These are phyloP conservation scores for Tachystola acroxantha DNA, from an alignment of 2,888 invertebrate species.

Conservation along the genomic window DNA sequence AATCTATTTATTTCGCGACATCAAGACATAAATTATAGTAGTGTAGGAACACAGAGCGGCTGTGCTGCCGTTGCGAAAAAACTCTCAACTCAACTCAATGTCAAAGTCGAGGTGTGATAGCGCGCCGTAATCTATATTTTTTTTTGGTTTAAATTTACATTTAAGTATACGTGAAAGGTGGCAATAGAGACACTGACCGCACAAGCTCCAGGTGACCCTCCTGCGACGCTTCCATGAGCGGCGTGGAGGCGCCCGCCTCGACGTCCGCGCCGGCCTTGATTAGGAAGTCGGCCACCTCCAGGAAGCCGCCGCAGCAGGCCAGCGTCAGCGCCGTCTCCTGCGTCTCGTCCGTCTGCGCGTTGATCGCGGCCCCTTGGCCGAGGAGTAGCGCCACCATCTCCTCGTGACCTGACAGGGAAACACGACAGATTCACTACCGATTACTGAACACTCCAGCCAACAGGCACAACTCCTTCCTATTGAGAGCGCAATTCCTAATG, in stretches of 20 bases:
- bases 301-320: slow-evolving; percentile 96
- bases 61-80: too few relatives aligned
- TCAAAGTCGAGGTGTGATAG: too few relatives aligned
- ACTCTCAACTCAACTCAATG: too few relatives aligned
- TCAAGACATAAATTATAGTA: too few relatives aligned
- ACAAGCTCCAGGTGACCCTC: slow-evolving; percentile 98
- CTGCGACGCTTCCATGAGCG: slow-evolving; percentile 99
- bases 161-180: too few relatives aligned
- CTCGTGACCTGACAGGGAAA: slow-evolving; percentile 86
- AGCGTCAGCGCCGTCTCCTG: slow-evolving; percentile 97
- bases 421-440: background rate
- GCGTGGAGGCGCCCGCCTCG: slow-evolving; percentile 97
- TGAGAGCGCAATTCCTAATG: too few relatives aligned
- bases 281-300: slow-evolving; percentile 94
- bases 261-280: slow-evolving; percentile 97
- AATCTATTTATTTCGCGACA: too few relatives aligned
- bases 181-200: slow-evolving; percentile 50
- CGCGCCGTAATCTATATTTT: too few relatives aligned
- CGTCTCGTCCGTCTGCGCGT: slow-evolving; percentile 99
- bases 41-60: too few relatives aligned
- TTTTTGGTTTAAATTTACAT: too few relatives aligned
- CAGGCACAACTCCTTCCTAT: too few relatives aligned
- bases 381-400: slow-evolving; percentile 97
- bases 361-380: slow-evolving; percentile 96
- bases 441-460: too few relatives aligned